A percentile compares a stretch with the other conserved stretches of the same genome.
phyloP scores from a whole-genome alignment of 2,888 invertebrate species.

The Kuschelorhynchus macadamiae region DNA sequence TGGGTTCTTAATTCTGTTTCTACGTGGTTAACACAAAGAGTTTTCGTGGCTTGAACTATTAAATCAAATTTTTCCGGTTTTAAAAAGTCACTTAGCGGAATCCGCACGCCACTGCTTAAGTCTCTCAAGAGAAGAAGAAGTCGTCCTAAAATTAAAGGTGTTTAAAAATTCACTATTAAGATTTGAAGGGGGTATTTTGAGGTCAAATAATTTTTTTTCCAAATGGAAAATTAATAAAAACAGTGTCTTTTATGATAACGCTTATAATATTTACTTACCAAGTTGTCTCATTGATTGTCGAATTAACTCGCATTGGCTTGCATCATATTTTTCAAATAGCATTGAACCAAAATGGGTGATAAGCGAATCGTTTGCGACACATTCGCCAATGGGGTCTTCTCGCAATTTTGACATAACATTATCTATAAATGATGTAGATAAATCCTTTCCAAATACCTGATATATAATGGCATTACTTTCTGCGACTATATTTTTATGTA shows the following conservation, averaged over 20 bases:
- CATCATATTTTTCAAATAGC: slow-evolving; percentile 43
- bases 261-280: no score
- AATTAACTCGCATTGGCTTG: slow-evolving; percentile 39
- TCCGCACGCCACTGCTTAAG: no score
- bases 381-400: slow-evolving; percentile 27
- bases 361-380: neutral
- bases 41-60: slow-evolving; percentile 15
- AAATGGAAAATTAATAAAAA: no score
- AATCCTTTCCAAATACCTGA: slow-evolving; percentile 32
- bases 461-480: slow-evolving; percentile 37
- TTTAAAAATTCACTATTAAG: no score
- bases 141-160: no score
- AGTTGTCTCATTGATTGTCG: slow-evolving; percentile 47
- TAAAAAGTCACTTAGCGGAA: slow-evolving; percentile 1
- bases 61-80: slow-evolving; percentile 21
- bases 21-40: neutral
- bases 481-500: slow-evolving; percentile 2
- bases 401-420: slow-evolving; percentile 20
- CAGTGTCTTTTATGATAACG: no score
- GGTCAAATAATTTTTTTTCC: no score
- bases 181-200: no score
- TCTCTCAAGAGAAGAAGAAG: slow-evolving; percentile 3
- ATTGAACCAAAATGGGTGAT: slow-evolving; percentile 25
- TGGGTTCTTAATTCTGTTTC: slow-evolving; percentile 28
- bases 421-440: slow-evolving; percentile 17